Evolutionary conservation across 37 sponge, comb jelly and placozoan genomes (phyloP), one percentile per base, ranked within the genome.

Genomic region (Ephydatia muelleri): DNA sequence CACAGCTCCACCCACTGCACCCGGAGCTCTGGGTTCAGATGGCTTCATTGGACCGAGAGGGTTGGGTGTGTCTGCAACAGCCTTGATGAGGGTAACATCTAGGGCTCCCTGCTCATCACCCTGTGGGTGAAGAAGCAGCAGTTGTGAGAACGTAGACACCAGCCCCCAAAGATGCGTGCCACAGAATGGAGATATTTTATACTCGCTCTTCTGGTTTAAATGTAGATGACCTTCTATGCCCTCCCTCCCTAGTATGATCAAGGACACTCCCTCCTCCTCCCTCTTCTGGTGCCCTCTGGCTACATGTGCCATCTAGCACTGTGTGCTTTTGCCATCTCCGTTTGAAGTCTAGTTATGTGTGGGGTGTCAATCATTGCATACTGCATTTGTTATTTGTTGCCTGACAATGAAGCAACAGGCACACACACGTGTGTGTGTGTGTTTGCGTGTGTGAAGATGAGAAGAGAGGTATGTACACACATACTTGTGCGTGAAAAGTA

Each of bases 401-500:
- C n/a, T n/a, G n/a, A n/a, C n/a, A n/a, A n/a, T n/a, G n/a, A n/a
- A n/a, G n/a, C n/a, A n/a, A n/a, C n/a, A 69, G 66, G 68, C 27
- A 38, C 27, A 31, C 38, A 19, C 43, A 47, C 3, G 64, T 76
- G 67, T 28, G 38, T 65, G 78, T 84, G 68, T 48, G 32, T 40
- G 76, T 74, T 33, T 57, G 77, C 75, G 35, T 77, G 65, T 84
- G 84, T 66, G 67, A 57, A 67, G 13, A 31, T 83, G 84, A 73
- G 83, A 29, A 27, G 47, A 43, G 47, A 4, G 8, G 47, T 43
- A 43, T 8, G 16, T 57, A 11, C 19, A 14, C 57, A 21, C n/a
- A n/a, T n/a, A n/a, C n/a, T n/a, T n/a, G n/a, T n/a, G n/a, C n/a
- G n/a, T n/a, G n/a, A n/a, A n/a, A n/a, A n/a, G n/a, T n/a, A n/a